phyloP scores from a whole-genome alignment of 64 coral and sea anemone species.

The Montipora capricornis region DNA sequence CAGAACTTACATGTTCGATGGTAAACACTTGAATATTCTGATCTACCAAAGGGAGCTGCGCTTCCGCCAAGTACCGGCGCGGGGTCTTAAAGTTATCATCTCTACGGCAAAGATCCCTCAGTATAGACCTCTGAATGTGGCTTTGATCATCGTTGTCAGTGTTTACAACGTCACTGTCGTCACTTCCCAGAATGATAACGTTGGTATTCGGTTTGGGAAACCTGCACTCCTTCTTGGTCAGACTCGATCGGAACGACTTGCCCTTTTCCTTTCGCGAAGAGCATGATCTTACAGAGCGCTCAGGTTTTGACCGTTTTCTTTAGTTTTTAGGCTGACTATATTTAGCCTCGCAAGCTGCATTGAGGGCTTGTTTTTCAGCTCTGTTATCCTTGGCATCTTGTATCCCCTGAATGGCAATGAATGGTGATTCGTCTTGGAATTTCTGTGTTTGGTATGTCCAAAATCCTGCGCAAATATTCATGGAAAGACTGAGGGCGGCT shows the following conservation, averaged over 20 bases:
- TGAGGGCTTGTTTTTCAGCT: not conserved
- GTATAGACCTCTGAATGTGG: too few species aligned
- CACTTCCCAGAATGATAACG: not conserved
- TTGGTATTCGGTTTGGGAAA: slow-evolving; percentile 1
- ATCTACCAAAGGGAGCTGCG: not conserved
- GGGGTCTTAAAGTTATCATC: not conserved
- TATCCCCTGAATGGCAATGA: slow-evolving; percentile 17
- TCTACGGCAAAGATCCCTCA: too few species aligned
- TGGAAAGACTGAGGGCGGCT: not conserved
- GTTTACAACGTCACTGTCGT: not conserved
- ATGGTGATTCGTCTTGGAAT: slow-evolving; percentile 17
- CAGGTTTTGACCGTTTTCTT: not conserved
- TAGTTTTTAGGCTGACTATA: slow-evolving; percentile 13
- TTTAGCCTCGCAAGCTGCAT: not conserved
- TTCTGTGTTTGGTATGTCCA: not conserved
- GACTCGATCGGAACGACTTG: not conserved
- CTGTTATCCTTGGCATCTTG: not conserved
- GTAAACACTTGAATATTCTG: too few species aligned
- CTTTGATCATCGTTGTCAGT: not conserved
- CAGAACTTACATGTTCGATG: too few species aligned
- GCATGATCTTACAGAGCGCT: slow-evolving; percentile 14
- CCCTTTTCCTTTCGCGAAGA: slow-evolving; percentile 1
- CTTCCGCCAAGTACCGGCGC: slow-evolving; percentile 2
- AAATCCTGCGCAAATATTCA: slow-evolving; percentile 8
- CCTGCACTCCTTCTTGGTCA: slow-evolving; percentile 13